Conservation (phyloP, 2,888 invertebrate genomes). For the Eledone cirrhosa region DNA sequence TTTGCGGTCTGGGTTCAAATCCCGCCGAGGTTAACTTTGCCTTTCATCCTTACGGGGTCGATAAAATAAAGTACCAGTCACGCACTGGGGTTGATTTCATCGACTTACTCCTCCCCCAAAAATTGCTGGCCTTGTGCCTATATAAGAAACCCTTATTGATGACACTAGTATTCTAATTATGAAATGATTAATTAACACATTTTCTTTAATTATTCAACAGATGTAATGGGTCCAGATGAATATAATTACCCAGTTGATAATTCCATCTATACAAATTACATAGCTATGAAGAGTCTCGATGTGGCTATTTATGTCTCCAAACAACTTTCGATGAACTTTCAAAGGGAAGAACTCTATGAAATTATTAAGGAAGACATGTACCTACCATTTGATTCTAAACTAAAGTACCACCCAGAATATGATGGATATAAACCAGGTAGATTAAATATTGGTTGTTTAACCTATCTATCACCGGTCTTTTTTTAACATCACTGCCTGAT, state of each 20-base stretch:
- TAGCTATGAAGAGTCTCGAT: constrained; percentile 50
- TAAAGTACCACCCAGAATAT: constrained; percentile 66
- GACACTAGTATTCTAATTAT: too few relatives aligned
- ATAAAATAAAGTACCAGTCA: too few relatives aligned
- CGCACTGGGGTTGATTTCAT: too few relatives aligned
- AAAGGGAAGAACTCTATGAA: constrained; percentile 25
- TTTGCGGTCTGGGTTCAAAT: too few relatives aligned
- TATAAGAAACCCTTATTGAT: too few relatives aligned
- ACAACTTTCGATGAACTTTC: constrained; percentile 37
- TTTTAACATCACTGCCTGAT: too few relatives aligned
- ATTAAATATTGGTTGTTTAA: background rate
- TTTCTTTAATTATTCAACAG: constrained; percentile 41
- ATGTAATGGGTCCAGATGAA: constrained; percentile 64
- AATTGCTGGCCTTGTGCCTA: too few relatives aligned
- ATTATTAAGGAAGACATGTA: constrained; percentile 50
- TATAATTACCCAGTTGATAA: constrained; percentile 58
- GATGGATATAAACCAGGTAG: constrained; percentile 59
- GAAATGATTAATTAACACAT: too few relatives aligned
- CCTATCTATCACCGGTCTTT: too few relatives aligned
- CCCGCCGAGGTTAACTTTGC: too few relatives aligned
- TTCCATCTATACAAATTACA: constrained; percentile 61
- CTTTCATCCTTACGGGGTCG: too few relatives aligned
- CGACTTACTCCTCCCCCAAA: too few relatives aligned
- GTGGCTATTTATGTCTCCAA: constrained; percentile 40
- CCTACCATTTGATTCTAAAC: constrained; percentile 58